Evolutionary conservation across 2,113 vertebrate genomes (phyloP), one percentile per base, ranked within the genome.

Genomic region (Falco punctatus): DNA sequence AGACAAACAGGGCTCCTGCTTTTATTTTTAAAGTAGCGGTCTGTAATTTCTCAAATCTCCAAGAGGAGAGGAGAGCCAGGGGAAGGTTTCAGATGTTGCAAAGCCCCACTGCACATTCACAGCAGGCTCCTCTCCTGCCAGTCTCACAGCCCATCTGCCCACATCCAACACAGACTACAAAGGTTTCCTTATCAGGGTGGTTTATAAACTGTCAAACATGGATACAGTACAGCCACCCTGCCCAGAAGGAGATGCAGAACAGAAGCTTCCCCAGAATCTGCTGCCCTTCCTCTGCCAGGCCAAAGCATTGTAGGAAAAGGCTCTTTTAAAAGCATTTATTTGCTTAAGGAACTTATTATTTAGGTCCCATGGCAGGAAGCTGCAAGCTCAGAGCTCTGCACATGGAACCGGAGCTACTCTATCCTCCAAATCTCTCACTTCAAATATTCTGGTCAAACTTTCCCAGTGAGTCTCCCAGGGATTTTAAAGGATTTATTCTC

Each of bases 101-200:
- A 70, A 91, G 77, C 40, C 81, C 44, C 86, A 24, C 33, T 23
- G 82, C 86, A 42, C 35, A 21, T 10, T 69, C 70, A 55, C 5
- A 4, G 61, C 35, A 48, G 72, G 38, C 33, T 94, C 55, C 86
- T 59, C 35, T 85, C 23, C 70, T 42, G 15, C 26, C 81, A 32
- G 54, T 16, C 40, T 79, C 70, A 42, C 64, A 69, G 46, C 14
- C 18, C 86, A 54, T 13, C 27, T 70, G 83, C 42, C 58, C 33
- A 1, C 66, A 72, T 35, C 64, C 73, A 42, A 7, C 0, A 0
- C 24, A 13, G 57, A 11, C 57, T 54, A 88, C 89, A 95, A 92
- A 96, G 81, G 42, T 66, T 92, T 94, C 84, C 94, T 96, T 89
- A 93, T 92, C 94, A 89, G 72, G 80, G 94, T 67, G 74, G 67